Evolutionary conservation across 2,888 invertebrate species (phyloP).

Genomic region (Minunthozetes semirufus): DNA sequence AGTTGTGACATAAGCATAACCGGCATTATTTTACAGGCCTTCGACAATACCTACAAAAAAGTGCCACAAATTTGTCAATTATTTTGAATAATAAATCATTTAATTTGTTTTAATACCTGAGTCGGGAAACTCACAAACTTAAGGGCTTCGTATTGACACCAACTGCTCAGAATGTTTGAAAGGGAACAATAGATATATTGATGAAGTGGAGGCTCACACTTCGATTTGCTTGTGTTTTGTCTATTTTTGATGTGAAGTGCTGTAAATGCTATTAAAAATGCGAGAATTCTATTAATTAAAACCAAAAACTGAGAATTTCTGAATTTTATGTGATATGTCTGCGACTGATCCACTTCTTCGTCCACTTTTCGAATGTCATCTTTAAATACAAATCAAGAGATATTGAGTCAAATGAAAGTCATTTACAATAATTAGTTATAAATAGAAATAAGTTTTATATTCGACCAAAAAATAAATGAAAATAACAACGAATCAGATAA

Average conservation of each 20-base stretch:
- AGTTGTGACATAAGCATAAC: constrained; percentile 98
- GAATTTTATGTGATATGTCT: constrained; percentile 53
- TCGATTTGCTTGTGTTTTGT: not conserved
- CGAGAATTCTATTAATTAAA: constrained; percentile 84
- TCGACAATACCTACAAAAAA: constrained; percentile 66
- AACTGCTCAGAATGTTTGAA: constrained; percentile 95
- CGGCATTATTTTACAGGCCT: constrained; percentile 95
- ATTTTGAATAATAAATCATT: not conserved
- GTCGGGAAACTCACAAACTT: constrained; percentile 98
- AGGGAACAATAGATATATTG: constrained; percentile 93
- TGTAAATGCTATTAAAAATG: constrained; percentile 61
- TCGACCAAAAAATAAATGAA: too few species aligned
- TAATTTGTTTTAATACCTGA: constrained; percentile 61
- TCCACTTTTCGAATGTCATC: not conserved
- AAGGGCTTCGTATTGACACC: constrained; percentile 99
- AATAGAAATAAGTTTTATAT: too few species aligned
- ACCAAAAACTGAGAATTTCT: constrained; percentile 94
- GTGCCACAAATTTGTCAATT: not conserved
- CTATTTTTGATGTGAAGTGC: constrained; percentile 54
- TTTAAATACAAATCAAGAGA: not conserved
- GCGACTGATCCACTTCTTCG: not conserved
- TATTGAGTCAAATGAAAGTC: too few species aligned
- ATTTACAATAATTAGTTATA: too few species aligned
- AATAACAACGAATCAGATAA: too few species aligned
- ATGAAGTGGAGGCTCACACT: constrained; percentile 52